A percentile compares a stretch with the other conserved stretches of the same genome.
phyloP scores from a whole-genome alignment of 2,888 invertebrate species.

The Agrenia bidenticulata region DNA sequence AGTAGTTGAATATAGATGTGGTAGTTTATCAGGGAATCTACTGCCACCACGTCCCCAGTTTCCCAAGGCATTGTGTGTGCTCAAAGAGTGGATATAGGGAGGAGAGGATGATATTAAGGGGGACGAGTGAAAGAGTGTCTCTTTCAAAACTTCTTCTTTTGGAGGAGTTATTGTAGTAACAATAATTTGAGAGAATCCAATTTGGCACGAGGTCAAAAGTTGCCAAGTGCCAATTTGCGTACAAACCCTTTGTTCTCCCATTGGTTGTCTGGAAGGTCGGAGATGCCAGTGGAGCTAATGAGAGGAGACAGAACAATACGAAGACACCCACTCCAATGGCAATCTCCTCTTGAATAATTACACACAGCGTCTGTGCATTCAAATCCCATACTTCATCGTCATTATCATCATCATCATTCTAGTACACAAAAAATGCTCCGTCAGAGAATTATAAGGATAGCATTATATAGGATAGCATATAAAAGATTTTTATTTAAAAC shows the following conservation, averaged over 20 bases:
- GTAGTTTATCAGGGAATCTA: not conserved
- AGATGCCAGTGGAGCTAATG: conserved; percentile 49
- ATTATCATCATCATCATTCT: no score
- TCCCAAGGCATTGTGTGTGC: no score
- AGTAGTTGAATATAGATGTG: not conserved
- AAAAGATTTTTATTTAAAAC: no score
- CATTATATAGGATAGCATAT: no score
- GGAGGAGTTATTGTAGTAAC: not conserved
- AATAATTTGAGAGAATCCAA: conserved; percentile 23
- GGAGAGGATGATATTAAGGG: not conserved
- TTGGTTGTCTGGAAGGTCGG: conserved; percentile 19
- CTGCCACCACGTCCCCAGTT: no score
- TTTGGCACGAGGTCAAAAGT: conserved; percentile 50
- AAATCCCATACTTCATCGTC: not conserved
- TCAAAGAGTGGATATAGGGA: not conserved
- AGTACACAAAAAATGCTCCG: no score
- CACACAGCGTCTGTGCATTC: conserved; percentile 30
- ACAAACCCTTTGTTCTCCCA: conserved; percentile 41
- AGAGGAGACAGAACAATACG: conserved; percentile 48
- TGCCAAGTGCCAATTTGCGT: conserved; percentile 50
- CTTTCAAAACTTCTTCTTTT: conserved; percentile 5
- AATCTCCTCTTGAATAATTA: conserved; percentile 19
- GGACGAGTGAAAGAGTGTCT: not conserved
- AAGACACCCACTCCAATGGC: conserved; percentile 38
- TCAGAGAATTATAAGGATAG: no score